Percentiles rank a stretch among this genome's conserved stretches.
These are phyloP conservation scores for Synanthedon vespiformis DNA, from an alignment of 2,888 invertebrate species.

Conservation along the genomic window DNA sequence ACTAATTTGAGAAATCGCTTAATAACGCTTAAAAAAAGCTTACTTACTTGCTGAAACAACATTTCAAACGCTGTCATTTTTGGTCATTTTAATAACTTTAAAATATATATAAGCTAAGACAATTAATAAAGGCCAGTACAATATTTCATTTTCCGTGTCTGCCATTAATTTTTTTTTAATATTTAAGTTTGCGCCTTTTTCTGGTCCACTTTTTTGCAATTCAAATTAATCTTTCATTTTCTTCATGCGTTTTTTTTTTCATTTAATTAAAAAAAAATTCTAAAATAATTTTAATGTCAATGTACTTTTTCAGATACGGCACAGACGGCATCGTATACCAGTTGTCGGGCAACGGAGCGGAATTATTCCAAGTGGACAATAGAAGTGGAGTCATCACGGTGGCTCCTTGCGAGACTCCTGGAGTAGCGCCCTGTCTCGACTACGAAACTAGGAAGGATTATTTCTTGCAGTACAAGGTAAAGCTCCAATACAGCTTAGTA, in stretches of 20 bases:
- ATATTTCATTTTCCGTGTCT: no score
- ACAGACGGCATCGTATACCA: slow-evolving; percentile 87
- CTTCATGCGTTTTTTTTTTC: no score
- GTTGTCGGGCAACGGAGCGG: slow-evolving; percentile 84
- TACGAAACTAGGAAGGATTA: slow-evolving; percentile 86
- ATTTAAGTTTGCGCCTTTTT: neutral
- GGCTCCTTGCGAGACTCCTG: slow-evolving; percentile 77
- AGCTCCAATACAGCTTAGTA: no score
- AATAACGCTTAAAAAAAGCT: no score
- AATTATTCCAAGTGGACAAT: slow-evolving; percentile 83
- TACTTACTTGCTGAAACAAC: neutral
- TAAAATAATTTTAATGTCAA: neutral
- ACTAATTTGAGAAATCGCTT: no score
- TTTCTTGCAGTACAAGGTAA: slow-evolving; percentile 85
- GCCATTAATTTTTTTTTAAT: neutral
- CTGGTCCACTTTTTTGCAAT: neutral
- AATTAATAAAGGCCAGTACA: no score
- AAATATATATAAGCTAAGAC: no score
- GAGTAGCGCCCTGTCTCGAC: slow-evolving; percentile 81
- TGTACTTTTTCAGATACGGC: slow-evolving; percentile 69
- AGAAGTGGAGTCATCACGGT: slow-evolving; percentile 86
- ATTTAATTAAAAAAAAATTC: no score
- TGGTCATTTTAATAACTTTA: no score
- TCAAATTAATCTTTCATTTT: neutral
- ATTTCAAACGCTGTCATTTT: neutral